Base-by-base conservation (phyloP, 1,140 invertebrate species). In the Rhizoglyphus robini region DNA sequence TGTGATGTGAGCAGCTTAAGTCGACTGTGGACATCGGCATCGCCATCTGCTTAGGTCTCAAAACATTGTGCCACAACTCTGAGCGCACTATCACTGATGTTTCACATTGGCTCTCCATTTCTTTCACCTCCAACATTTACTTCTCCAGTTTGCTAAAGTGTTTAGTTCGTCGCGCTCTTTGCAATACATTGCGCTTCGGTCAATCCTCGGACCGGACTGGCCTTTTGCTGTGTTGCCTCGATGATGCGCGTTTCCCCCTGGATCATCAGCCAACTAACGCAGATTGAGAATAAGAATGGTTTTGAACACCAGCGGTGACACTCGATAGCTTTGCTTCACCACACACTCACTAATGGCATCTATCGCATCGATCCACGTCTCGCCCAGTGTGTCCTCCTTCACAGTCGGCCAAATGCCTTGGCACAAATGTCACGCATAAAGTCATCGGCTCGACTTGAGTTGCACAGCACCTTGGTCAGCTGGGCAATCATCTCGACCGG, bases 71-170 rank as follows among this genome's bases (percentile, higher is more conserved):
- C n/a, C n/a, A n/a, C n/a, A n/a, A n/a, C n/a, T n/a, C n/a, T n/a
- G n/a, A n/a, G n/a, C n/a, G n/a, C n/a, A n/a, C n/a, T n/a, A n/a
- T n/a, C n/a, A n/a, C n/a, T n/a, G n/a, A n/a, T n/a, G n/a, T n/a
- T n/a, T n/a, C n/a, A n/a, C n/a, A n/a, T n/a, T n/a, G n/a, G n/a
- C 84, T 90, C 78, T 96, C 90, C 74, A 90, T 85, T 0, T 88
- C 91, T 73, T 89, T 84, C 0, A 90, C 88, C 76, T 96, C 93
- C 18, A 91, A 77, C 68, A 98, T 77, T 75, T 98, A 90, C 63
- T 85, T 84, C 72, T 97, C 90, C 11, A 99, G 78, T 74, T 88
- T 80, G 67, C 88, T 81, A 68, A 79, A 74, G 69, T 80, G 76
- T 69, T 83, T 83, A 65, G 78, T 74, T 66, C 74, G 73, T 75